Conservation (phyloP, 2,113 vertebrate species). For the Pedetes capensis region DNA sequence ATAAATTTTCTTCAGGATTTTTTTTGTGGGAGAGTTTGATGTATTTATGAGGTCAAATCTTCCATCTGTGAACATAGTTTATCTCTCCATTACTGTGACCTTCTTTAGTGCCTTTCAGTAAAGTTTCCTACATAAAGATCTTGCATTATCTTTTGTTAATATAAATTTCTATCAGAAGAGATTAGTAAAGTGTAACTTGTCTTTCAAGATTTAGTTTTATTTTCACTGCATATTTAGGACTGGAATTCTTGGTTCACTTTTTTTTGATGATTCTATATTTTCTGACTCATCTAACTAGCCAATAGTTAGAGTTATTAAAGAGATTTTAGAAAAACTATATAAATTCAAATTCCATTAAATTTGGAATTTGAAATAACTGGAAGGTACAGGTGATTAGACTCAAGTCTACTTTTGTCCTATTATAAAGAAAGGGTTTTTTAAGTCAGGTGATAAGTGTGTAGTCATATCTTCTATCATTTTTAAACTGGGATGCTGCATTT, state of each 20-base stretch:
- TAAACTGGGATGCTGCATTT: conserved; percentile 14
- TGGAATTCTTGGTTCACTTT: not conserved
- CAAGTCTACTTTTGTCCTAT: not conserved
- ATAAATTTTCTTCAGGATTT: too few relatives aligned
- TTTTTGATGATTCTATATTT: conserved; percentile 6
- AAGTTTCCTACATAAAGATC: too few relatives aligned
- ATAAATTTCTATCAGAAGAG: conserved; percentile 7
- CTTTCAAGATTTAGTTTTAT: conserved; percentile 9
- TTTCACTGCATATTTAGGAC: conserved; percentile 14
- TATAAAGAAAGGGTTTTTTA: conserved; percentile 15
- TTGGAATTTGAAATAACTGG: conserved; percentile 37
- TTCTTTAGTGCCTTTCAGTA: too few relatives aligned
- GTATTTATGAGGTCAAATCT: too few relatives aligned
- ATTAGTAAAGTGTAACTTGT: not conserved
- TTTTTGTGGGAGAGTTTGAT: too few relatives aligned
- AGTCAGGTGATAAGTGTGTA: not conserved
- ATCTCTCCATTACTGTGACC: too few relatives aligned
- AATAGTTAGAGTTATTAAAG: conserved; percentile 28
- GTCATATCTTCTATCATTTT: not conserved
- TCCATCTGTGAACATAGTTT: too few relatives aligned
- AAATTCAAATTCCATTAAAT: conserved; percentile 8
- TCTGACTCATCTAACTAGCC: not conserved
- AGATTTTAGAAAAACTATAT: conserved; percentile 19
- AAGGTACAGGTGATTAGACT: conserved; percentile 17
- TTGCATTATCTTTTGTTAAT: too few relatives aligned